Conservation (phyloP, 1,140 invertebrate genomes). For the Rhyacophila brunnea region DNA sequence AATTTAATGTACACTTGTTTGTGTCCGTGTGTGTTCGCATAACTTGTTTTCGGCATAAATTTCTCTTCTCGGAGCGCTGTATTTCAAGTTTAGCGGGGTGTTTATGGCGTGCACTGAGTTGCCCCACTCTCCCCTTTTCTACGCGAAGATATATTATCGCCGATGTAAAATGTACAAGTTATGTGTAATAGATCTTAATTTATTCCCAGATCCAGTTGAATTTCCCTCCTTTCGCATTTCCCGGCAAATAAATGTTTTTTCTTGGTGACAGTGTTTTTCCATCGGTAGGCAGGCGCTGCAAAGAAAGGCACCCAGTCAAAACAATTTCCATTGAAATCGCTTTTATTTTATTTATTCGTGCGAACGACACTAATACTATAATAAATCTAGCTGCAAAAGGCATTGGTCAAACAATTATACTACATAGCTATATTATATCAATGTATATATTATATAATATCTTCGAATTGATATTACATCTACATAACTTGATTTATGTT, state of each 20-base stretch:
- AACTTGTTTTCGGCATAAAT: constrained; percentile 8
- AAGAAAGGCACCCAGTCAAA: too few species aligned
- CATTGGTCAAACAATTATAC: too few species aligned
- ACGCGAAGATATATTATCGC: constrained; percentile 2
- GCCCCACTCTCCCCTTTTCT: neutral
- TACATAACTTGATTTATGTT: too few species aligned
- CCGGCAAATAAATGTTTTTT: neutral
- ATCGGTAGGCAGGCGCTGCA: too few species aligned
- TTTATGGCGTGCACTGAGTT: neutral
- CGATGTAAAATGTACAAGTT: constrained; percentile 10
- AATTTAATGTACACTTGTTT: constrained; percentile 3
- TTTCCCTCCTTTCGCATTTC: neutral
- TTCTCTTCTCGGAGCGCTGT: neutral
- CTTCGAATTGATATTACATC: too few species aligned
- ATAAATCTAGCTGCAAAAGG: too few species aligned
- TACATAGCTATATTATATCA: too few species aligned
- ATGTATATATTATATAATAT: too few species aligned
- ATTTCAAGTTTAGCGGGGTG: constrained; percentile 1
- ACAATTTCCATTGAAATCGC: too few species aligned
- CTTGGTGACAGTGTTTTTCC: too few species aligned
- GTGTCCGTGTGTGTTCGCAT: neutral
- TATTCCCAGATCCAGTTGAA: neutral
- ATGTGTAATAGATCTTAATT: constrained; percentile 8
- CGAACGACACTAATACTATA: too few species aligned
- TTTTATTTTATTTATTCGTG: too few species aligned